Evolutionary conservation across 2,797 vertebrate genomes (phyloP), one percentile per base, ranked within the genome.

Genomic region (Petrocephalus schoutedeni): DNA sequence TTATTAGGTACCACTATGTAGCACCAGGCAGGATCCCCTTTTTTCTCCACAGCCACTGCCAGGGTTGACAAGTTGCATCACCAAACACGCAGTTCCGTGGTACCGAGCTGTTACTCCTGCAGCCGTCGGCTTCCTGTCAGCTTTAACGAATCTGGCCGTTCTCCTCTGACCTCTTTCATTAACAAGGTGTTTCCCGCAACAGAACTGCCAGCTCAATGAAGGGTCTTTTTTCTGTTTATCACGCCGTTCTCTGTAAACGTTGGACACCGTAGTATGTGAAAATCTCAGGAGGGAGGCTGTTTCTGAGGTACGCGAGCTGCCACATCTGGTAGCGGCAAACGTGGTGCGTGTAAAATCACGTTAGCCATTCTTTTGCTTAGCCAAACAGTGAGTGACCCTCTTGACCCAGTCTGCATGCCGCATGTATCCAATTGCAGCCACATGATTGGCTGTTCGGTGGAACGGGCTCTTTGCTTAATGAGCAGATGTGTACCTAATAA

Each of bases 151-250:
- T 71, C 28, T 71, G 67, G 28, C 67, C 67, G 16, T 71, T 71
- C 67, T 71, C 67, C 67, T 71, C 67, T 71, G 67, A 71, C 67
- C 67, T 71, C 28, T 71, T 71, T 71, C 67, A 71, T 71, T 71
- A 71, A 71, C 67, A 71, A 71, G 28, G 28, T 71, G 67, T 71
- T 71, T 71, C 36, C 67, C 36, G 67, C 67, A 71, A 71, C 67
- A 71, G 28, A 71, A 36, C 64, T 71, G 28, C 67, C 67, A 71
- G 28, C 12, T 71, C 28, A 71, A 28, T 71, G 28, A 71, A 71
- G 16, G 67, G 67, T 36, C 67, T 71, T 71, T 71, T 71, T 71
- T 45, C 41, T 71, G 67, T 71, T 71, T 71, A 71, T 36, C 67
- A 36, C 67, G 67, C 12, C 67, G 36, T 71, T 71, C 14, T 14